Base-by-base conservation (phyloP, 2,888 invertebrate species). In the Coelogynopora nodosa region DNA sequence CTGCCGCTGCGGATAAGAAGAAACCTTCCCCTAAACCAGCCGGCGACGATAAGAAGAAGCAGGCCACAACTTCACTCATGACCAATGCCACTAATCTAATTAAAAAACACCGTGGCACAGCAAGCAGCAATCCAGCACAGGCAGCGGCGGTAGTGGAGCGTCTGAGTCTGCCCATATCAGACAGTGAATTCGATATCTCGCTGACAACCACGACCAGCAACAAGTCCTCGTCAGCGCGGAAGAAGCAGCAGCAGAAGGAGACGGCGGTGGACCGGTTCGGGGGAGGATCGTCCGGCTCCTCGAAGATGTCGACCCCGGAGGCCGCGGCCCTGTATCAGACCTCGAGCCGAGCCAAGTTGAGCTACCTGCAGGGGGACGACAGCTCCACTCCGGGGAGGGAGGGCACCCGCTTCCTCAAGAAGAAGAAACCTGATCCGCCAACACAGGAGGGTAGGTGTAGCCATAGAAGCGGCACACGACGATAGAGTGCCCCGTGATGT, bases 261-360 rank as follows among this genome's bases (percentile, higher is more conserved):
- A 80, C 26, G 28, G 49, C 18, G 49, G 49, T 18, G 5, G 5
- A 5, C 49, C 23, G 2, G 27, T 26, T 23, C 18, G 5, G 18
- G 27, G 5, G 18, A 23, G 74, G 74, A 5, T 74, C 74, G 23
- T 31, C 30, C 2, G 31, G 82, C 1, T 31, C 30, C 2, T 30
- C 30, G 31, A 31, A 30, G 27, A 28, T 18, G 2, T 31, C 82
- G 10, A 82, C 30, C 23, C 82, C 82, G 2, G 82, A 82, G 26
- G 5, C 74, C 23, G 74, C 10, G 27, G 30, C 5, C 18, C 82
- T 82, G 5, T 82, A 82, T 82, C 31, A 30, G 30, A 82, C 30
- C 30, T 82, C 82, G 2, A 31, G n/a, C 30, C 23, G 29, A 2
- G 82, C 82, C 29, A 82, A 82, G 31, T 82, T 82, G 31, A 82